Evolutionary conservation across 53 echinoderm and acorn worm genomes (phyloP).

Genomic region (Paelopatides confundens): DNA sequence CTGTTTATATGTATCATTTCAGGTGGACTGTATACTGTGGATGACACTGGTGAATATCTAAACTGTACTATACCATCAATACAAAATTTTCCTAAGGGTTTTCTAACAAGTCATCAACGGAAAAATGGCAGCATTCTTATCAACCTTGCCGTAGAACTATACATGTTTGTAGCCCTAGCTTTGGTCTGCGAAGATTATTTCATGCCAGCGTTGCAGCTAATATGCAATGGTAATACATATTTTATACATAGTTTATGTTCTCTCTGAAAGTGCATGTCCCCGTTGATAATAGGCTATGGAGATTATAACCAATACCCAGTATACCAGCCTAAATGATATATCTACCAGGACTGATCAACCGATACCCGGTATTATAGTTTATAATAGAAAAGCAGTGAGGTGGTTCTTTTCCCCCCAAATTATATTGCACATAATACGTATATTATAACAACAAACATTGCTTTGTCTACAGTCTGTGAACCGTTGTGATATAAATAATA

Average conservation of each 20-base stretch:
- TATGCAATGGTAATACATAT: constrained; percentile 75
- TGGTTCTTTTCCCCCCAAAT: too few species aligned
- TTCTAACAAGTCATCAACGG: constrained; percentile 58
- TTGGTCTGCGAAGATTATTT: constrained; percentile 93
- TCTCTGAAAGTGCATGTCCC: background rate
- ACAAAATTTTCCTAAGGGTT: constrained; percentile 69
- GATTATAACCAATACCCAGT: too few species aligned
- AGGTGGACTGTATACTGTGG: background rate
- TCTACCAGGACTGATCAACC: too few species aligned
- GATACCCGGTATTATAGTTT: too few species aligned
- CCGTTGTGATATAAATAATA: too few species aligned
- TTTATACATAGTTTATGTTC: background rate
- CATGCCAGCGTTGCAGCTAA: constrained; percentile 88
- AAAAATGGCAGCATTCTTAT: constrained; percentile 69
- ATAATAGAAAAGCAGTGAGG: too few species aligned
- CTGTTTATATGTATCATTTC: background rate
- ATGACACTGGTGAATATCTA: background rate
- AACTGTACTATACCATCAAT: constrained; percentile 76
- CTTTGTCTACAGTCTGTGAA: too few species aligned
- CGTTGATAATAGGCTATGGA: too few species aligned
- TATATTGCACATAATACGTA: too few species aligned
- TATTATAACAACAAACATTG: too few species aligned
- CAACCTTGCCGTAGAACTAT: constrained; percentile 68
- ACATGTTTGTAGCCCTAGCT: constrained; percentile 90
- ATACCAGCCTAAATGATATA: too few species aligned